Evolutionary conservation across 2,888 invertebrate genomes (phyloP).

Genomic region (Dione juno): DNA sequence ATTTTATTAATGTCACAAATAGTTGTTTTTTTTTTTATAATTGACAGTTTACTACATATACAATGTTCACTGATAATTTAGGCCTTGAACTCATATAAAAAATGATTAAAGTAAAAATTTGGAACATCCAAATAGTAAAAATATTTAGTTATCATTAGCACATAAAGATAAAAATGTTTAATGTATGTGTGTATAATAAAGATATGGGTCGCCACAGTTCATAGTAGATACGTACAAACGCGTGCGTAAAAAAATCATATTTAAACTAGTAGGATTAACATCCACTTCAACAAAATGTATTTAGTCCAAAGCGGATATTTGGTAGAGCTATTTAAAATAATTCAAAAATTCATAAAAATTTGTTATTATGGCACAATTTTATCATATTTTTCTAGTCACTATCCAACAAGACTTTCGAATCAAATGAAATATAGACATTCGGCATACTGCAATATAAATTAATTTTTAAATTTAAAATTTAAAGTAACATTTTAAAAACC

Average conservation of each 20-base stretch:
- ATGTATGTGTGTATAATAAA: conserved; percentile 32
- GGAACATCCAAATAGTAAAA: conserved; percentile 35
- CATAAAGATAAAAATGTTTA: conserved; percentile 40
- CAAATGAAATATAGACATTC: too few relatives aligned
- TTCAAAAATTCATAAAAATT: not conserved
- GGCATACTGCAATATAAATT: too few relatives aligned
- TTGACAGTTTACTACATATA: not conserved
- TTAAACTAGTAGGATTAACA: not conserved
- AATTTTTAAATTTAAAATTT: too few relatives aligned
- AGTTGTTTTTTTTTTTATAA: too few relatives aligned
- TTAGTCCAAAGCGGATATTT: not conserved
- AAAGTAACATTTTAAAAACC: too few relatives aligned
- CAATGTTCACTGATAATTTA: not conserved
- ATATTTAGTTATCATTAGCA: conserved; percentile 36
- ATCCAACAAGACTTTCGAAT: too few relatives aligned
- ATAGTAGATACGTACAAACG: conserved; percentile 26
- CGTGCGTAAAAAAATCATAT: conserved; percentile 22
- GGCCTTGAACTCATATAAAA: conserved; percentile 21
- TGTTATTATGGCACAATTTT: too few relatives aligned
- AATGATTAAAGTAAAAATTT: conserved; percentile 21
- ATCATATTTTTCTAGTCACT: too few relatives aligned
- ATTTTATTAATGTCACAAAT: not conserved
- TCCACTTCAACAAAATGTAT: not conserved
- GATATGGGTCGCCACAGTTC: conserved; percentile 37
- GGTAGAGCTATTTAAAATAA: not conserved